These are phyloP conservation scores for Anagrus nilaparvatae DNA, from an alignment of 1,140 invertebrate genomes.

Conservation along the genomic window DNA sequence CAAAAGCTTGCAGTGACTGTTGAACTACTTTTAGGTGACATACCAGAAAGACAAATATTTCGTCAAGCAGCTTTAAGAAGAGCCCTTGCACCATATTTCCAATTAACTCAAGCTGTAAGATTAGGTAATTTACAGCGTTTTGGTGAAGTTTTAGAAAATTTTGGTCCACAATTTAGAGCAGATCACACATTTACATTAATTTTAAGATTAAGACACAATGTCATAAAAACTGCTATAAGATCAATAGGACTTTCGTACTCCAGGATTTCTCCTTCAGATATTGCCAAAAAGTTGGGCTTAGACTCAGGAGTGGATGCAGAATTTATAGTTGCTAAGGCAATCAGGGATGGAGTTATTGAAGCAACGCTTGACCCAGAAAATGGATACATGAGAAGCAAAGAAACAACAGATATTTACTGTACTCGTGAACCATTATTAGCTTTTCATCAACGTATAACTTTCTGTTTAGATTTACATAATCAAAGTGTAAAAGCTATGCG, in stretches of 20 bases:
- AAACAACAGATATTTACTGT: slow-evolving; percentile 94
- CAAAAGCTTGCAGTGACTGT: slow-evolving; percentile 95
- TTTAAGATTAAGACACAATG: slow-evolving; percentile 90
- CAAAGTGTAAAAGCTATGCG: slow-evolving; percentile 98
- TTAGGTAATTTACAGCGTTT: slow-evolving; percentile 91
- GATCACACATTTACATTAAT: slow-evolving; percentile 95
- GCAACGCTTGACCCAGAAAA: slow-evolving; percentile 91
- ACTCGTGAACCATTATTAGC: slow-evolving; percentile 93
- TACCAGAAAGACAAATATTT: slow-evolving; percentile 86
- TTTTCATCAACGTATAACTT: slow-evolving; percentile 96
- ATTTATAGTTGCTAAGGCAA: slow-evolving; percentile 99
- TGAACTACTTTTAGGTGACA: slow-evolving; percentile 91
- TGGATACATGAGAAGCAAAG: slow-evolving; percentile 94
- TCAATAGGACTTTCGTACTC: slow-evolving; percentile 96
- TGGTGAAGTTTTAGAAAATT: slow-evolving; percentile 86
- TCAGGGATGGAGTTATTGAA: slow-evolving; percentile 96
- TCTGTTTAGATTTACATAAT: slow-evolving; percentile 96
- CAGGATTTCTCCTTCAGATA: slow-evolving; percentile 87
- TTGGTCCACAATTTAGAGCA: slow-evolving; percentile 71
- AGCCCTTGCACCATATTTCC: slow-evolving; percentile 89
- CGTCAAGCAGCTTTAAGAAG: slow-evolving; percentile 77
- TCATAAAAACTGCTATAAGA: slow-evolving; percentile 97
- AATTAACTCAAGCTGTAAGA: slow-evolving; percentile 93
- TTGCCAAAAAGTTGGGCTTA: slow-evolving; percentile 85
- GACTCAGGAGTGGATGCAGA: slow-evolving; percentile 97